Evolutionary conservation across 2,113 vertebrate genomes (phyloP).

Genomic region (Megaceryle torquata): DNA sequence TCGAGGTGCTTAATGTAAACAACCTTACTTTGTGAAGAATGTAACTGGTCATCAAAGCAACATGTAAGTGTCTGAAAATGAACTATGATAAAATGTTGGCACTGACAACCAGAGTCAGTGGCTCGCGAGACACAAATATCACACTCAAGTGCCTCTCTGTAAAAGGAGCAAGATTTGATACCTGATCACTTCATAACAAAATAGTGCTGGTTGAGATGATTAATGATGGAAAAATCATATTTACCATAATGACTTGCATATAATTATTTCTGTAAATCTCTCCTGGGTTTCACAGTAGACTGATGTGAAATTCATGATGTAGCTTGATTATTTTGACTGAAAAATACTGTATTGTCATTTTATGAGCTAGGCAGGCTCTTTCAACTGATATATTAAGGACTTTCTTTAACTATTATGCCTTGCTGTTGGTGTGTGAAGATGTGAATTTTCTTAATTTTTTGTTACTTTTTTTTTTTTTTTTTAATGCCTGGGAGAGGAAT

Average conservation of each 20-base stretch:
- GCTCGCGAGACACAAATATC: not conserved
- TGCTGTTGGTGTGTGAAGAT: not conserved
- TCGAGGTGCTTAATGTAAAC: not conserved
- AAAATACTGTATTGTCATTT: not conserved
- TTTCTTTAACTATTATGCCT: not conserved
- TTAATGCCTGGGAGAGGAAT: not conserved
- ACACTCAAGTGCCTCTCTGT: conserved; percentile 63
- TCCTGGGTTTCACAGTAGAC: not conserved
- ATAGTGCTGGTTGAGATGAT: conserved; percentile 15
- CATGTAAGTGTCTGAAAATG: not conserved
- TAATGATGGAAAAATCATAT: conserved; percentile 23
- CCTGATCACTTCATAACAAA: conserved; percentile 24
- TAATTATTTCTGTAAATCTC: conserved; percentile 36
- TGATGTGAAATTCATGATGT: not conserved
- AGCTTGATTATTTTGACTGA: not conserved
- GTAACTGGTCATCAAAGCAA: not conserved
- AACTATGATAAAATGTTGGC: not conserved
- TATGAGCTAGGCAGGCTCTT: not conserved
- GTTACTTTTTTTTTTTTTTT: not conserved
- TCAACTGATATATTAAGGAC: not conserved
- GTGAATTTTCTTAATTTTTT: too few relatives aligned
- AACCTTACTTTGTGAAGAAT: conserved; percentile 11
- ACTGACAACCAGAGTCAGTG: not conserved
- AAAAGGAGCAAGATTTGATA: conserved; percentile 42
- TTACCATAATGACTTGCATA: conserved; percentile 23